Evolutionary conservation across 2,888 invertebrate genomes (phyloP).

Genomic region (Hyles lineata): DNA sequence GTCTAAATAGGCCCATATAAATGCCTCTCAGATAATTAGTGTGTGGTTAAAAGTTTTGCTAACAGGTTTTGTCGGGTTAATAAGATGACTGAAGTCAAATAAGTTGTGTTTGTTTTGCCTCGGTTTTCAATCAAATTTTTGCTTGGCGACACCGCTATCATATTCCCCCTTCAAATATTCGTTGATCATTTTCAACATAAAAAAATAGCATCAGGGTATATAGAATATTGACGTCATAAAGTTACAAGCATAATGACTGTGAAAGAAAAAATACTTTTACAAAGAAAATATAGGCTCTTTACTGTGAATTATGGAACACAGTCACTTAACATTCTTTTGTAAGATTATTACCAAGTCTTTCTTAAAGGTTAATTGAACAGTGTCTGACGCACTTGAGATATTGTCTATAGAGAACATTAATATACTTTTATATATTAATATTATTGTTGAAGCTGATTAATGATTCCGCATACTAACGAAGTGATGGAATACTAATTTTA

Average conservation of each 20-base stretch:
- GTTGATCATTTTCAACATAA: too few relatives aligned
- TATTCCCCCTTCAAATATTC: too few relatives aligned
- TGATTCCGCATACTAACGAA: neutral
- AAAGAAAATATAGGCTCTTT: neutral
- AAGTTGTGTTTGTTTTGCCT: too few relatives aligned
- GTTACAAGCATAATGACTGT: neutral
- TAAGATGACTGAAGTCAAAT: too few relatives aligned
- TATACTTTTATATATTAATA: neutral
- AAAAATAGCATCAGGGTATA: too few relatives aligned
- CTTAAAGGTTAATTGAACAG: constrained; percentile 20
- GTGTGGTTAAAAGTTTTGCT: too few relatives aligned
- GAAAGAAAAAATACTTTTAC: neutral
- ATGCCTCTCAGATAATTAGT: too few relatives aligned
- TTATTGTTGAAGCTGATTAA: neutral
- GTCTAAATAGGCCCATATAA: too few relatives aligned
- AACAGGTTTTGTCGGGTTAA: too few relatives aligned
- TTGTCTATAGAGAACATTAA: constrained; percentile 1
- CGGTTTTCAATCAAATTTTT: too few relatives aligned
- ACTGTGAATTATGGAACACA: neutral
- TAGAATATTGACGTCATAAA: neutral
- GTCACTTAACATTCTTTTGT: neutral
- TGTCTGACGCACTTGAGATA: neutral
- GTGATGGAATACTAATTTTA: neutral
- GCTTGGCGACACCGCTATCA: too few relatives aligned
- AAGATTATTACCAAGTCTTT: neutral